These are phyloP conservation scores for Tapirus terrestris DNA, from an alignment of 2,113 vertebrate species.

Conservation along the genomic window DNA sequence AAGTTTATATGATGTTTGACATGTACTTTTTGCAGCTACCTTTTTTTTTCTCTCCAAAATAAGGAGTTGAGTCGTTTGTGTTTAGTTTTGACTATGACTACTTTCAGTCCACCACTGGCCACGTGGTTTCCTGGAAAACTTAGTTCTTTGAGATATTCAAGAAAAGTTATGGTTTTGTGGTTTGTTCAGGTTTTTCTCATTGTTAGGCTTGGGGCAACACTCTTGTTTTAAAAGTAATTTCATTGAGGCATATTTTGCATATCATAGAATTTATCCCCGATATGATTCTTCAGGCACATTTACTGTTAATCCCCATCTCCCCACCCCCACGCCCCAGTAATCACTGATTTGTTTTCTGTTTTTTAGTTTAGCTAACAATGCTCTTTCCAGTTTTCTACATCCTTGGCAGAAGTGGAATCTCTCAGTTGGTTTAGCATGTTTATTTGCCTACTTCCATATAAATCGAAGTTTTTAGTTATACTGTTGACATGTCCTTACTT, in stretches of 20 bases:
- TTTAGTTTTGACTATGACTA: neutral
- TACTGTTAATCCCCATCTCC: too few species aligned
- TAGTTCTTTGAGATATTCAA: neutral
- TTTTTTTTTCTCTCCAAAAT: neutral
- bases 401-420: neutral
- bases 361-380: neutral
- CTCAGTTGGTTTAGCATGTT: neutral
- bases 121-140: neutral
- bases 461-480: neutral
- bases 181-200: constrained; percentile 19
- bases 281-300: neutral
- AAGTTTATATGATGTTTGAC: neutral
- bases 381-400: neutral
- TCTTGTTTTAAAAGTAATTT: neutral
- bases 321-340: neutral
- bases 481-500: neutral
- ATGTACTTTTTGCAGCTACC: neutral
- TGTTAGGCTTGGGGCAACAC: neutral
- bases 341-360: neutral
- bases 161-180: neutral
- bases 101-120: neutral
- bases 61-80: neutral
- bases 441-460: neutral
- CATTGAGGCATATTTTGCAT: neutral
- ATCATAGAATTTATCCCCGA: neutral